Conservation (phyloP, 2,113 vertebrate species). For the Eretmochelys imbricata region DNA sequence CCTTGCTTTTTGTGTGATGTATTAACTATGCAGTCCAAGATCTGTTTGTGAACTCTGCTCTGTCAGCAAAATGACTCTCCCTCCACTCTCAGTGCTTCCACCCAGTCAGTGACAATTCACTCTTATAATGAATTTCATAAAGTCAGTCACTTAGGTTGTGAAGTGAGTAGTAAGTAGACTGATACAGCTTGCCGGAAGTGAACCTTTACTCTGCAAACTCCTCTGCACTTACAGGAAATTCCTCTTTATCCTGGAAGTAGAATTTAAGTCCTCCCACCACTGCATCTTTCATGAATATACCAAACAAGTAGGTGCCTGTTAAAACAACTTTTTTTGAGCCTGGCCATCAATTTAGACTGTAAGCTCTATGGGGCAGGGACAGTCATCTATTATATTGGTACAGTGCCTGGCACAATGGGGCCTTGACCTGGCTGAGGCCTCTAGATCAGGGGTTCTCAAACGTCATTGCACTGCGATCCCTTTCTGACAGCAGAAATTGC, state of each 20-base stretch:
- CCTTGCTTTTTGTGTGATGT: neutral
- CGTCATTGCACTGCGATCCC: too few species aligned
- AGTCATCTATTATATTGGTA: fast-evolving
- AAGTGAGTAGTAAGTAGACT: neutral
- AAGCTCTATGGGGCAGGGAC: neutral
- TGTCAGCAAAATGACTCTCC: neutral
- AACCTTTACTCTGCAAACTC: neutral
- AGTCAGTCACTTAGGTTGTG: neutral
- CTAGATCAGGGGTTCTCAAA: too few species aligned
- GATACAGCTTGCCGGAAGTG: neutral
- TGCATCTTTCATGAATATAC: neutral
- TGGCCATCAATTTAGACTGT: neutral
- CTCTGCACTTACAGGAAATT: neutral
- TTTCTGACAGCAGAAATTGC: too few species aligned
- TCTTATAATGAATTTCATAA: neutral
- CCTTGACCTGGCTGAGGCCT: too few species aligned
- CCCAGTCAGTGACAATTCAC: neutral
- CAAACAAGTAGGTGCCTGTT: fast-evolving
- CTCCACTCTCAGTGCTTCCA: neutral
- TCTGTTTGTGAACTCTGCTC: neutral
- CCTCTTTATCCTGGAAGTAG: neutral
- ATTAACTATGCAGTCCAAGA: neutral
- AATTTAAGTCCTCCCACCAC: neutral
- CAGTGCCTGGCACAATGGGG: neutral
- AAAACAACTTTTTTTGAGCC: fast-evolving